Percentiles rank a stretch among this genome's conserved stretches.
Evolutionary conservation across 2,888 invertebrate species (phyloP).

Genomic region (Petrophora chlorosata): DNA sequence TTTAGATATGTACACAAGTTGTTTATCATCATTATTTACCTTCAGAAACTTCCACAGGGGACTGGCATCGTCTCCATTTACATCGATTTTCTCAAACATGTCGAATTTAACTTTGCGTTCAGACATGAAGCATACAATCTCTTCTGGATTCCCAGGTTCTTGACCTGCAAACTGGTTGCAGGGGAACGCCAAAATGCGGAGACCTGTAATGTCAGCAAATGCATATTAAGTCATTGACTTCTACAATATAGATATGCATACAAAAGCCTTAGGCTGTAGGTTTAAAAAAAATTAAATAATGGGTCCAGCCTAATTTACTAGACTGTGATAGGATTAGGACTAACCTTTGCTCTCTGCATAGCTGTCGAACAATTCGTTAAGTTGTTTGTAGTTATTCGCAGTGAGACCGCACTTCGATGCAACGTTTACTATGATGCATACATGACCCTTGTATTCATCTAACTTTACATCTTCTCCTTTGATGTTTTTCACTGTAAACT

Average conservation of each 20-base stretch:
- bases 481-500: slow-evolving; percentile 91
- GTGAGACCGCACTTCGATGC: slow-evolving; percentile 95
- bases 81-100: slow-evolving; percentile 87
- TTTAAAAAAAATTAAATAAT: too few relatives aligned
- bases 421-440: slow-evolving; percentile 93
- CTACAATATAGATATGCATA: too few relatives aligned
- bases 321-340: slow-evolving; percentile 2
- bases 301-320: too few relatives aligned
- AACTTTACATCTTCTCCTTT: slow-evolving; percentile 92
- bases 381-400: slow-evolving; percentile 91
- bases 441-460: slow-evolving; percentile 91
- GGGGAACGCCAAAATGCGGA: slow-evolving; percentile 93
- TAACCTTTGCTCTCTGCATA: slow-evolving; percentile 87
- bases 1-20: too few relatives aligned
- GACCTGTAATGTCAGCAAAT: too few relatives aligned
- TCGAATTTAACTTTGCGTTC: slow-evolving; percentile 87
- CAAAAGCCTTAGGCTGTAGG: too few relatives aligned
- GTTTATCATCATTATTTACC: slow-evolving; percentile 53
- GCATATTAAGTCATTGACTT: too few relatives aligned
- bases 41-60: slow-evolving; percentile 88
- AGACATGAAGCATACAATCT: slow-evolving; percentile 86
- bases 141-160: slow-evolving; percentile 86
- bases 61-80: slow-evolving; percentile 86
- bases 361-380: slow-evolving; percentile 89
- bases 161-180: slow-evolving; percentile 93